Conservation (phyloP, 1,140 invertebrate species). For the Megalopta genalis region DNA sequence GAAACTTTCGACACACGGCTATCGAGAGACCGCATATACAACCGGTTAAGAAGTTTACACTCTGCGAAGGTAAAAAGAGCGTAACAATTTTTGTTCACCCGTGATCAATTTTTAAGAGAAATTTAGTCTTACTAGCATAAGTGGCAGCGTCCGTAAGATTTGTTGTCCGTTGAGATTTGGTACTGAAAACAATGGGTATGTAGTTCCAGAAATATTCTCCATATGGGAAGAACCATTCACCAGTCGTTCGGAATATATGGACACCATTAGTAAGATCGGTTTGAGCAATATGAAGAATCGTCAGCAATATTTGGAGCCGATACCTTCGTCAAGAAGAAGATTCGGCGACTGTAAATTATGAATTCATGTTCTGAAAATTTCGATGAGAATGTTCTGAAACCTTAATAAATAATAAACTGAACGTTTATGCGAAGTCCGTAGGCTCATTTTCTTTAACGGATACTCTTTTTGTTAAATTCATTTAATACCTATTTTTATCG, state of each 20-base stretch:
- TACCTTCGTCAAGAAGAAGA: slow-evolving; percentile 56
- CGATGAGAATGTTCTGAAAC: too few species aligned
- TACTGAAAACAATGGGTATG: slow-evolving; percentile 38
- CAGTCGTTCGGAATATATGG: slow-evolving; percentile 82
- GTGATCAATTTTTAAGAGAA: neutral
- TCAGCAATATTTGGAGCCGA: slow-evolving; percentile 82
- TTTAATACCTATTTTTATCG: too few species aligned
- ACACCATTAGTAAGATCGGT: slow-evolving; percentile 81
- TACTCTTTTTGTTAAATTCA: too few species aligned
- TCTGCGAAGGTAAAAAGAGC: slow-evolving; percentile 68
- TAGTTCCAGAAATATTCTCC: slow-evolving; percentile 76
- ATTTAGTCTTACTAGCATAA: too few species aligned
- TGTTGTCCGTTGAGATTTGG: neutral
- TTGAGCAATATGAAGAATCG: slow-evolving; percentile 81
- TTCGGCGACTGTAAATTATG: slow-evolving; percentile 30
- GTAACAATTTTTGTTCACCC: too few species aligned
- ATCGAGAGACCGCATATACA: slow-evolving; percentile 73
- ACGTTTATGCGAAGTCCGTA: too few species aligned
- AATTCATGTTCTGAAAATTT: neutral
- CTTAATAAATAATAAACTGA: too few species aligned
- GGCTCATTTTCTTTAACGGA: too few species aligned
- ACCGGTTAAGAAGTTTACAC: slow-evolving; percentile 71
- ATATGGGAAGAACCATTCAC: slow-evolving; percentile 80
- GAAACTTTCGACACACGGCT: slow-evolving; percentile 74
- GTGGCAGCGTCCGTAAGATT: too few species aligned